A percentile compares a stretch with the other conserved stretches of the same genome.
Conservation (phyloP, 2,113 vertebrate species). For the Sciurus niger region DNA sequence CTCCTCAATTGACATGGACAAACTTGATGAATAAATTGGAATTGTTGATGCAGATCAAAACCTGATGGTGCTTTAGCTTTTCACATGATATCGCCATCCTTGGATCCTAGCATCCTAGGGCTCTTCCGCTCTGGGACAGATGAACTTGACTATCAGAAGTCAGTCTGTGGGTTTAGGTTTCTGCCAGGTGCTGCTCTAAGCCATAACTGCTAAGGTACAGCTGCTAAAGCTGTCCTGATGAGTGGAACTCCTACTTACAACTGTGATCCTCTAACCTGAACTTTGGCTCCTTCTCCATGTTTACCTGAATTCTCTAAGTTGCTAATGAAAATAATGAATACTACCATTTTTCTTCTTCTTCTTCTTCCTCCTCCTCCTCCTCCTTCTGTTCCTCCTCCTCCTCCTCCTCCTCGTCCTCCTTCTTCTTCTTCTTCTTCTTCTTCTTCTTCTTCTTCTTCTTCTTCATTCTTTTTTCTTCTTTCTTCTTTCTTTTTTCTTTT, state of each 20-base stretch:
- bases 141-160: not conserved
- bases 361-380: no score
- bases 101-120: no score
- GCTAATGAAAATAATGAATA: not conserved
- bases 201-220: not conserved
- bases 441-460: no score
- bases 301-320: no score
- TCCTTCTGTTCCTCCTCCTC: no score
- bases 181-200: not conserved
- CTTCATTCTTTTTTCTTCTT: no score
- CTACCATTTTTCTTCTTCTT: not conserved
- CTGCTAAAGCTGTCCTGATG: not conserved
- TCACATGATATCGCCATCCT: not conserved
- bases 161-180: not conserved
- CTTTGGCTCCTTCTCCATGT: not conserved
- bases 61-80: not conserved
- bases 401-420: no score
- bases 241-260: not conserved
- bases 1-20: not conserved
- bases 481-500: no score
- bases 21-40: not conserved
- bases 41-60: not conserved
- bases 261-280: not conserved
- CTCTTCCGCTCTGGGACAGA: not conserved
- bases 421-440: no score